Evolutionary conservation across 2,888 invertebrate genomes (phyloP), one percentile per base, ranked within the genome.

Genomic region (Sceliomorpha sp.): DNA sequence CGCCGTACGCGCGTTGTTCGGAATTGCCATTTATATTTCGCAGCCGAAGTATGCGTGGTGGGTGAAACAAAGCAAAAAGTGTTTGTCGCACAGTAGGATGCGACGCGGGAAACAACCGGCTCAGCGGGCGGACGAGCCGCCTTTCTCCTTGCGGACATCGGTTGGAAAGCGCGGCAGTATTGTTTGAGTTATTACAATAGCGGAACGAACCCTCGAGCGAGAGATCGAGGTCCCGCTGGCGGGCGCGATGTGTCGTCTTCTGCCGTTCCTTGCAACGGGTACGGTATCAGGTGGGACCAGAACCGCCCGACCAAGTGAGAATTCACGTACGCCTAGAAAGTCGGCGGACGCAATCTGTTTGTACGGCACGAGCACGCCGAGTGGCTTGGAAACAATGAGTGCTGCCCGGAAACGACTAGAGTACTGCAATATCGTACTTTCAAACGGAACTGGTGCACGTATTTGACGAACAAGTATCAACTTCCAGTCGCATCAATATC

Each of bases 151-250:
- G 40, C 34, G 15, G 20, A 37, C 42, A n/a, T 14, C 42, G 32
- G 17, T 17, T 34, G 8, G 14, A 34, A 10, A 48, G 58, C n/a
- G 32, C 32, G 32, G 31, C 45, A 27, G 79, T 76, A 83, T 84
- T 84, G 84, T 84, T 83, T 76, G 79, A 83, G 76, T 81, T 82
- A 78, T 83, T 79, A 84, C 84, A 84, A 85, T 85, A 77, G 78
- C 56, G 66, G 77, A 77, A 77, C 82, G 81, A 83, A 84, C 84
- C 79, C 78, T 79, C 76, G 71, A 76, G 73, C 76, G 55, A 62
- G 68, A 75, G 77, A 81, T 81, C 79, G 80, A 82, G 81, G 78
- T 77, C 71, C 70, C 77, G 56, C 48, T 50, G 26, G 26, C 32
- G 69, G 70, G 72, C 69, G 69, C 66, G 63, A 42, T 31, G 29